phyloP scores from a whole-genome alignment of 2,113 vertebrate genomes.

The Zonotrichia leucophrys region DNA sequence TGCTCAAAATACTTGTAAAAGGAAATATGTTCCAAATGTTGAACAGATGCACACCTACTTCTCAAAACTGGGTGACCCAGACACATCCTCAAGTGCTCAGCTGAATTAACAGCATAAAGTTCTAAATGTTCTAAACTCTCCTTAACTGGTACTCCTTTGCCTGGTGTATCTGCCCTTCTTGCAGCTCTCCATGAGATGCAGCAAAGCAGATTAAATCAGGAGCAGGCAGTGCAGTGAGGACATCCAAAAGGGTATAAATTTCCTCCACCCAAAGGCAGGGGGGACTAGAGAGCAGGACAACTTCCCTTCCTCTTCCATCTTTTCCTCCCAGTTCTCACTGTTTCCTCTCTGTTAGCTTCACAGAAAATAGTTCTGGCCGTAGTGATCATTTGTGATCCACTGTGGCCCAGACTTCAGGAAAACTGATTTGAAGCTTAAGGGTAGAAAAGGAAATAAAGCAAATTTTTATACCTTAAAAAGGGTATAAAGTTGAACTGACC shows the following conservation, averaged over 20 bases:
- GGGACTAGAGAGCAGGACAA: neutral
- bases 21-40: neutral
- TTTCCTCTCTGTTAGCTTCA: neutral
- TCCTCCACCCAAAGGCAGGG: neutral
- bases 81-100: neutral
- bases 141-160: neutral
- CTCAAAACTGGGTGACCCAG: slow-evolving; percentile 25
- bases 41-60: neutral
- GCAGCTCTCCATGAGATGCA: neutral
- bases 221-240: neutral
- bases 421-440: neutral
- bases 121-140: neutral
- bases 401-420: neutral
- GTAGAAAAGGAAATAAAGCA: neutral
- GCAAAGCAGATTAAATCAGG: neutral
- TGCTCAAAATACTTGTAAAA: neutral
- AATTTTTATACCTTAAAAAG: neutral
- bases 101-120: neutral
- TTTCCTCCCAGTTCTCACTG: neutral
- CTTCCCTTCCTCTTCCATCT: neutral
- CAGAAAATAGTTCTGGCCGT: neutral
- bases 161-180: neutral
- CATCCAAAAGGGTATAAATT: neutral
- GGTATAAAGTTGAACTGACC: neutral
- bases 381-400: neutral